Base-by-base conservation (phyloP, 1,140 invertebrate genomes). In the Pseudobourletiella spinata region DNA sequence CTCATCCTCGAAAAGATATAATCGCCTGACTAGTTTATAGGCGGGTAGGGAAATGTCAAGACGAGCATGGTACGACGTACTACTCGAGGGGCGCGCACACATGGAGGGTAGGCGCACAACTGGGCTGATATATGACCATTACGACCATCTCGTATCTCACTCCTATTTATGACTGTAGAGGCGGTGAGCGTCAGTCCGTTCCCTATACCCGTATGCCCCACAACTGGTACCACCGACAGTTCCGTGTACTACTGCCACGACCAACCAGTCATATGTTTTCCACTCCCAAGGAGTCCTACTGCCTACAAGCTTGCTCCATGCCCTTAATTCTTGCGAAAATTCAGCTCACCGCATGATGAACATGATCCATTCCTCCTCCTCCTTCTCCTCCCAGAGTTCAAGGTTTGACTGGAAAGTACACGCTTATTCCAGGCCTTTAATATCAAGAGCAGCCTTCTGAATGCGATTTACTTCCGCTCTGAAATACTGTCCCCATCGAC, bases 141-240 rank as follows among this genome's bases (percentile, higher is more conserved):
- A 51, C 48, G 28, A 51, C 28, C 18, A 26, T 51, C 48, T 51
- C 48, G 48, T 51, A 51, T 51, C 48, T 51, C 48, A 51, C 48
- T 51, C 48, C 44, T 46, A 46, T 46, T 46, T 46, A 46, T 18
- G 44, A 46, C 32, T 39, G n/a, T n/a, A 39, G n/a, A 39, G 8
- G n/a, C 32, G n/a, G 8, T 11, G n/a, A 39, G 32, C 8, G 32
- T 39, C 32, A 39, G n/a, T n/a, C n/a, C n/a, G n/a, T n/a, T n/a
- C n/a, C n/a, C n/a, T n/a, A 39, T n/a, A 39, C n/a, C 8, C 32
- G n/a, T 39, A 39, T 39, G n/a, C 32, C 32, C n/a, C 8, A 39
- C 8, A 8, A n/a, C 8, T 11, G 32, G 8, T 39, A 39, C n/a
- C 8, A 39, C 32, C n/a, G n/a, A n/a, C n/a, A n/a, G n/a, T n/a